Evolutionary conservation across 2,113 vertebrate genomes (phyloP).

Genomic region (Cyanoramphus novaezelandiae): DNA sequence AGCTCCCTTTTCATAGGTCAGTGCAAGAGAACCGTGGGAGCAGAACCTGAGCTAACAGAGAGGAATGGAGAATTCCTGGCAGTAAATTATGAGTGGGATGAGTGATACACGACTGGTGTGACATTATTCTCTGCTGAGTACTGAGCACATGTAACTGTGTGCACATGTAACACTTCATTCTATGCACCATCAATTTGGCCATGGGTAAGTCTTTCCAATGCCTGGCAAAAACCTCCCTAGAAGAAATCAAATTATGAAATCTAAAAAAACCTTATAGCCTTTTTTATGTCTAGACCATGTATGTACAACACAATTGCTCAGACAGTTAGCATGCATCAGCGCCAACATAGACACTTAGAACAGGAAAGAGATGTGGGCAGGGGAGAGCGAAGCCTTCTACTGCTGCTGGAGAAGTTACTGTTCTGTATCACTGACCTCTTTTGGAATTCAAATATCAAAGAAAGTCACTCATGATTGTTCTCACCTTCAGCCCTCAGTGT

Average conservation of each 20-base stretch:
- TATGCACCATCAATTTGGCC: neutral
- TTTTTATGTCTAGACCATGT: neutral
- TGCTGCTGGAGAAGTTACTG: neutral
- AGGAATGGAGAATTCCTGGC: neutral
- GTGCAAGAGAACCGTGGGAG: neutral
- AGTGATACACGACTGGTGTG: neutral
- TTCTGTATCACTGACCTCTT: neutral
- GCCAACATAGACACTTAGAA: neutral
- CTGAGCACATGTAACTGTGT: neutral
- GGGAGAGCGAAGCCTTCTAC: neutral
- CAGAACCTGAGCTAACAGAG: neutral
- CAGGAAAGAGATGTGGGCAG: neutral
- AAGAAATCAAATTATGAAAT: neutral
- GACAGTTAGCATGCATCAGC: neutral
- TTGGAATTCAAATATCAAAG: neutral
- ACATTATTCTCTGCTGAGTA: neutral
- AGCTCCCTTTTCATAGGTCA: neutral
- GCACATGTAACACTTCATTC: neutral
- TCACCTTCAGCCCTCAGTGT: neutral
- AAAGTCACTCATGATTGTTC: neutral
- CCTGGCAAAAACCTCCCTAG: neutral
- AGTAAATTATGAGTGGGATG: neutral
- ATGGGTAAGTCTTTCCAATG: neutral
- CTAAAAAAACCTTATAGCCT: fast-evolving
- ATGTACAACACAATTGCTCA: neutral